Evolutionary conservation across 2,113 vertebrate genomes (phyloP).

Genomic region (Heptranchias perlo): DNA sequence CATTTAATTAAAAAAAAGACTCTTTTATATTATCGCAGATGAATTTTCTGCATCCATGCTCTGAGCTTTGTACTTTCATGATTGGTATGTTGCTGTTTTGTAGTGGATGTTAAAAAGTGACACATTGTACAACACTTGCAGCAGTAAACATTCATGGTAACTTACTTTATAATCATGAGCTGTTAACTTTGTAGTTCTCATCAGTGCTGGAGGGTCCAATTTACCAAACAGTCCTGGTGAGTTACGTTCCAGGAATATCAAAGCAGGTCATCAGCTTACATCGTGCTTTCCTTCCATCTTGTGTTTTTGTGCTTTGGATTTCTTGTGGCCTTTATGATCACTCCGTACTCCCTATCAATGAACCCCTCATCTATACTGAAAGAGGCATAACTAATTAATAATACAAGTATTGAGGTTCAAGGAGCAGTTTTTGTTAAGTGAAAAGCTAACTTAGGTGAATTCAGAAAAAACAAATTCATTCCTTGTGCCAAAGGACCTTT

Average conservation of each 20-base stretch:
- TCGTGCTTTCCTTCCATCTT: neutral
- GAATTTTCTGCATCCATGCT: too few species aligned
- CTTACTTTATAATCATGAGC: neutral
- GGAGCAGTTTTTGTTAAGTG: too few species aligned
- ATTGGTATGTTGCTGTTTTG: neutral
- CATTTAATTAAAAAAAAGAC: too few species aligned
- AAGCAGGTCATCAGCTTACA: neutral
- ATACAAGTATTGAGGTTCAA: too few species aligned
- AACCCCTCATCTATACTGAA: neutral
- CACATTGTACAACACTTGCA: neutral
- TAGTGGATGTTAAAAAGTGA: neutral
- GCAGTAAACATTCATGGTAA: neutral
- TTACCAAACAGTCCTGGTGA: neutral
- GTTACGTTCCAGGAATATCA: neutral
- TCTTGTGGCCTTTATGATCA: neutral
- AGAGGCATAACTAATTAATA: neutral
- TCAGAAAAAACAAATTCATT: too few species aligned
- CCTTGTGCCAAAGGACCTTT: too few species aligned
- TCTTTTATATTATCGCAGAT: too few species aligned
- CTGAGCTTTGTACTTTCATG: neutral
- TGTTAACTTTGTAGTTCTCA: neutral
- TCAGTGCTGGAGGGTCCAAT: neutral
- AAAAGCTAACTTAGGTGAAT: too few species aligned
- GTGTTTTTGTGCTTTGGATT: neutral
- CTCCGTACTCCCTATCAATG: neutral